Conservation (phyloP, 1,140 invertebrate genomes). For the Scaptomyza graminum region DNA sequence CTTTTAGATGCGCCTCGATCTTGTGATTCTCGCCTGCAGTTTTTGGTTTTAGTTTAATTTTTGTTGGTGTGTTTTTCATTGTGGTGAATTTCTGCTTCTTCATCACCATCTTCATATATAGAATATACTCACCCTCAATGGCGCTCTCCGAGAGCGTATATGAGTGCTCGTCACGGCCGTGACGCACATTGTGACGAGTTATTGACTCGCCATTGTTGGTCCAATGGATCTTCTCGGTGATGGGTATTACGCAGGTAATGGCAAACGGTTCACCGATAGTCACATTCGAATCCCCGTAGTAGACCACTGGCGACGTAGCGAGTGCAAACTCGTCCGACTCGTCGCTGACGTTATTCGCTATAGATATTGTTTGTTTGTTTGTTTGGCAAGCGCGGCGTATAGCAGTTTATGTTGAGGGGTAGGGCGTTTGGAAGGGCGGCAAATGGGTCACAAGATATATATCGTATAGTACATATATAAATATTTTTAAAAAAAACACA, state of each 20-base stretch:
- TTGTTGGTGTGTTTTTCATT: background rate
- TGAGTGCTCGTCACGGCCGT: constrained; percentile 76
- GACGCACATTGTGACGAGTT: constrained; percentile 77
- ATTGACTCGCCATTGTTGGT: constrained; percentile 76
- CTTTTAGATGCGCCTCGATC: constrained; percentile 77
- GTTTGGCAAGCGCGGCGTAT: background rate
- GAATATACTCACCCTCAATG: constrained; percentile 82
- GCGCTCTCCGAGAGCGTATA: constrained; percentile 65
- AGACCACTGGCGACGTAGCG: constrained; percentile 53
- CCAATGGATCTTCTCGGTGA: constrained; percentile 79
- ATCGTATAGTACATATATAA: constrained; percentile 15
- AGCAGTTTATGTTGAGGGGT: background rate
- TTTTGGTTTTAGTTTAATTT: background rate
- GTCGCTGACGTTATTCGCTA: constrained; percentile 35
- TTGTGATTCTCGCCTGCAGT: constrained; percentile 78
- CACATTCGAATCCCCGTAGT: constrained; percentile 75
- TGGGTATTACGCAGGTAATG: constrained; percentile 78
- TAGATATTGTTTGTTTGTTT: background rate
- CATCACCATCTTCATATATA: background rate
- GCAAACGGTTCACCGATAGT: constrained; percentile 77
- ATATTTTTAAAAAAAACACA: constrained; percentile 2
- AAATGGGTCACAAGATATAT: constrained; percentile 24
- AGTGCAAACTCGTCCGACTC: constrained; percentile 60
- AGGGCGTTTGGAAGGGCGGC: background rate
- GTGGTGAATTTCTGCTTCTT: constrained; percentile 11